Evolutionary conservation across 1,140 invertebrate genomes (phyloP).

Genomic region (Heliconius hewitsoni): DNA sequence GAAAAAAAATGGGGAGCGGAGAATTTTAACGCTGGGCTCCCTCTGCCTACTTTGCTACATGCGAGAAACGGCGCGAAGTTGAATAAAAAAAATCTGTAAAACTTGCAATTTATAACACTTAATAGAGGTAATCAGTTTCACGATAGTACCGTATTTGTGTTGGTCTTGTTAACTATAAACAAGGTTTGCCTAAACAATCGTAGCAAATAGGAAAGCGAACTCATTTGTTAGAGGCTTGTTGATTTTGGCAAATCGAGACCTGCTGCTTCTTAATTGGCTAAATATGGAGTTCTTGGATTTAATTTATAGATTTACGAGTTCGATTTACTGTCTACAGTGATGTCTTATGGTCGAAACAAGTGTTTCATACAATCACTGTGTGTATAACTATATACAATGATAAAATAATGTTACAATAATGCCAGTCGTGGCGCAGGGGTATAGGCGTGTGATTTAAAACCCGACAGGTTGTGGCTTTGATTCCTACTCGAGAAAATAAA

Average conservation of each 20-base stretch:
- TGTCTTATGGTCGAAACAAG: background rate
- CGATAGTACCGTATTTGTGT: background rate
- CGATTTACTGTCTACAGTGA: background rate
- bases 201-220: background rate
- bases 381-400: background rate
- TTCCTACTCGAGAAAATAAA: too few relatives aligned
- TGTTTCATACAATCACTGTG: background rate
- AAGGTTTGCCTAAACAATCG: slow-evolving; percentile 14
- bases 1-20: too few relatives aligned
- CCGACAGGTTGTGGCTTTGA: too few relatives aligned
- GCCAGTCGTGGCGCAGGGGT: too few relatives aligned
- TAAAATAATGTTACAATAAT: too few relatives aligned
- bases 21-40: too few relatives aligned
- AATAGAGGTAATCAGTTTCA: background rate
- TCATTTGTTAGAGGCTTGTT: slow-evolving; percentile 16
- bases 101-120: background rate
- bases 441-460: too few relatives aligned
- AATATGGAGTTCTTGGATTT: background rate
- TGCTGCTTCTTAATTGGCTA: background rate
- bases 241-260: slow-evolving; percentile 8
- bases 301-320: background rate
- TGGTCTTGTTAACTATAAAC: slow-evolving; percentile 17
- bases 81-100: too few relatives aligned
- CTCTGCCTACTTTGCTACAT: too few relatives aligned
- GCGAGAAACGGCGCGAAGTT: too few relatives aligned